Percentiles rank a stretch among this genome's conserved stretches.
phyloP scores from a whole-genome alignment of 35 echinoderm and acorn worm species.

The Heliocidaris erythrogramma region DNA sequence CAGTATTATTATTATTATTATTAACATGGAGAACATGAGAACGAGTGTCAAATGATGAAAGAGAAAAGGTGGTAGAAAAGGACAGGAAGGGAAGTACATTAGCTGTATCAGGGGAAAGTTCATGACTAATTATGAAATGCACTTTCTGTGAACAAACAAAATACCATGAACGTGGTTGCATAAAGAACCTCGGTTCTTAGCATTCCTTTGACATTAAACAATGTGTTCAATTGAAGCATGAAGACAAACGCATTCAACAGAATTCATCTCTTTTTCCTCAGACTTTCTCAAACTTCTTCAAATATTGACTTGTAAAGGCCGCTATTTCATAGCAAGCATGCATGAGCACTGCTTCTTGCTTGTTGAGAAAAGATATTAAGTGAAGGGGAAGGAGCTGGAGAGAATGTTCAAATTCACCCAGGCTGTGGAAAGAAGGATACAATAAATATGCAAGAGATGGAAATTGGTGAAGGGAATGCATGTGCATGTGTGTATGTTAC shows the following conservation, averaged over 20 bases:
- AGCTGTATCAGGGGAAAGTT: not conserved
- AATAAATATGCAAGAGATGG: not conserved
- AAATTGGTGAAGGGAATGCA: not conserved
- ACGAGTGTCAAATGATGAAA: not conserved
- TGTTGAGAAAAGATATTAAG: not conserved
- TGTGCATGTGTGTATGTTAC: too few relatives aligned
- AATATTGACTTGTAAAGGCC: not conserved
- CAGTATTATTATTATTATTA: too few relatives aligned
- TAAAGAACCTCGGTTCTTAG: not conserved
- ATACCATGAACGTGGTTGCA: not conserved
- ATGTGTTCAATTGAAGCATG: not conserved
- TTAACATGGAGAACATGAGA: too few relatives aligned
- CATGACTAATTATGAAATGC: not conserved
- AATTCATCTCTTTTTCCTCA: not conserved
- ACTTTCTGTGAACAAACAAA: not conserved
- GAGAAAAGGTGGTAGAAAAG: not conserved
- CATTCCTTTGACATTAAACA: constrained; percentile 11
- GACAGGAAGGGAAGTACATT: not conserved
- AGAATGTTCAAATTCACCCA: too few relatives aligned
- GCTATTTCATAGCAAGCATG: not conserved
- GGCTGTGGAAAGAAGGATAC: not conserved
- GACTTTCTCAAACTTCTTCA: not conserved
- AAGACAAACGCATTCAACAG: not conserved
- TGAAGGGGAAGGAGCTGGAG: not conserved
- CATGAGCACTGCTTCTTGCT: not conserved